A percentile compares a stretch with the other conserved stretches of the same genome.
These are phyloP conservation scores for Seira sanloemensis DNA, from an alignment of 2,888 invertebrate genomes.

Conservation along the genomic window DNA sequence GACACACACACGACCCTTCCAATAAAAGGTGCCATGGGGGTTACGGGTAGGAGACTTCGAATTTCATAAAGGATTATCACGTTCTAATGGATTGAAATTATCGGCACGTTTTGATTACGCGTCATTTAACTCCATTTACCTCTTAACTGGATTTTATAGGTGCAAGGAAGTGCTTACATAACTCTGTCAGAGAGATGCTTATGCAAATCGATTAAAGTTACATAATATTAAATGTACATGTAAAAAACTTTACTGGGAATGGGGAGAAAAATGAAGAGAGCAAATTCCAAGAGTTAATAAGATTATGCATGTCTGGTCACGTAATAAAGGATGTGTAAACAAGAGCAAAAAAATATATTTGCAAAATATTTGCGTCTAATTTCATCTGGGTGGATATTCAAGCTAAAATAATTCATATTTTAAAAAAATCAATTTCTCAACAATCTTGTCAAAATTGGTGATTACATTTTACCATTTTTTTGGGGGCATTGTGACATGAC, in stretches of 20 bases:
- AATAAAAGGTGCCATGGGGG: too few species aligned
- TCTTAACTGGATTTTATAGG: background rate
- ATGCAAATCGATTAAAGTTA: constrained; percentile 22
- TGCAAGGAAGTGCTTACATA: background rate
- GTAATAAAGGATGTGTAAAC: background rate
- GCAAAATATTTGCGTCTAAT: background rate
- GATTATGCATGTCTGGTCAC: background rate
- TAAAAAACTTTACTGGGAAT: constrained; percentile 38
- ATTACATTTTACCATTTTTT: background rate
- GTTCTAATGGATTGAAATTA: too few species aligned
- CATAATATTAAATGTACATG: background rate
- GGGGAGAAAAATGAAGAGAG: background rate
- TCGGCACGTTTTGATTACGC: background rate
- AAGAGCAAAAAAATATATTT: background rate
- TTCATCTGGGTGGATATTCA: background rate
- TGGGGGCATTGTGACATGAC: background rate
- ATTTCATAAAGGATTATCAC: background rate
- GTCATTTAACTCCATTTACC: background rate
- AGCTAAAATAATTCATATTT: background rate
- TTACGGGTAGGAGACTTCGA: too few species aligned
- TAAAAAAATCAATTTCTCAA: background rate
- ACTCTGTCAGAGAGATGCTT: background rate
- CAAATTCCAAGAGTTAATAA: background rate
- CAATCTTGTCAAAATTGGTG: background rate
- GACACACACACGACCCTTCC: too few species aligned